Evolutionary conservation across 2,888 invertebrate genomes (phyloP), one percentile per base, ranked within the genome.

Genomic region (Gisinianus flammeolus): DNA sequence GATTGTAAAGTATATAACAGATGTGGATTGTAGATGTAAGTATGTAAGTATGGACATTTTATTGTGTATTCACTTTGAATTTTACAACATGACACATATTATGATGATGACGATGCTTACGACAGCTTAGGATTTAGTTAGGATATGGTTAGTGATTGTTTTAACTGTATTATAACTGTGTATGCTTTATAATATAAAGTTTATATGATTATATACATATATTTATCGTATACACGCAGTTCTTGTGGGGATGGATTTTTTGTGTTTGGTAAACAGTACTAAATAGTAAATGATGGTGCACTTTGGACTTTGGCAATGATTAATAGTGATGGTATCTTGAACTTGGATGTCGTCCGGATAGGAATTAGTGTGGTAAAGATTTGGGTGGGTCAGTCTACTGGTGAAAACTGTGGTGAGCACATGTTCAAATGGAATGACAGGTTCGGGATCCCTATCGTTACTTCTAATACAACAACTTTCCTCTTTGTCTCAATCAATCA

Each of bases 401-500:
- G 8, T 58, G 75, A 52, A 10, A 52, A 67, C 52, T 44, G 33
- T 73, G 73, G 62, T 64, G 64, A 64, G 73, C 64, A 75, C 66
- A 54, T 75, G 35, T 66, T 66, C 26, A 75, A 70, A 70, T 26
- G 76, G 69, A 76, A 62, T 76, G 76, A 76, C 70, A 76, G 76
- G 44, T 68, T 69, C 22, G 56, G 68, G 76, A 76, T 76, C 56
- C 58, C 69, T 76, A 76, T 76, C 76, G 70, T 22, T 68, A 10
- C n/a, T n/a, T n/a, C n/a, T n/a, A n/a, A n/a, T n/a, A 76, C 76
- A 76, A 52, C 26, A 76, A 76, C 62, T 76, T 70, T 76, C 58
- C 26, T 54, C 56, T 35, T 69, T 58, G 76, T 77, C 78, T 73
- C 68, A 78, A 78, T 78, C 73, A 78, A 73, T 73, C 78, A 78